These are phyloP conservation scores for Amblyraja radiata DNA, from an alignment of 2,797 vertebrate species.

Conservation along the genomic window DNA sequence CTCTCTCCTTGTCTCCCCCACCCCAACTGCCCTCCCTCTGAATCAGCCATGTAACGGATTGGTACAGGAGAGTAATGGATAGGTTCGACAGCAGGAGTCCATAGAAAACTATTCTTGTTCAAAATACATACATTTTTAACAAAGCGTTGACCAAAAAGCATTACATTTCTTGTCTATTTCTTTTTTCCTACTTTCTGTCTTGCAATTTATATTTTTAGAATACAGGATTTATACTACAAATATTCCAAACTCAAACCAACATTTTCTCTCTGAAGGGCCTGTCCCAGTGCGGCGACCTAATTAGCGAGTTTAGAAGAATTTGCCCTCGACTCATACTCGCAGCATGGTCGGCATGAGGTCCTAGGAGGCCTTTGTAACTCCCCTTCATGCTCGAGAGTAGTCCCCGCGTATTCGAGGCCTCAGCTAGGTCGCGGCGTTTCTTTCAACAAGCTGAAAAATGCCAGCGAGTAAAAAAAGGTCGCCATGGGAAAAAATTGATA, in stretches of 20 bases:
- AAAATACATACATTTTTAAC: neutral
- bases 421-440: no score
- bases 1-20: neutral
- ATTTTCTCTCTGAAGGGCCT: neutral
- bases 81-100: neutral
- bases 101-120: neutral
- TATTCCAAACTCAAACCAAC: neutral
- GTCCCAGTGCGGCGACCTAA: no score
- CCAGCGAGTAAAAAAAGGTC: no score
- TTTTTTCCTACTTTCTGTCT: neutral
- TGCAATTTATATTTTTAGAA: neutral
- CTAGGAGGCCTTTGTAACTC: no score
- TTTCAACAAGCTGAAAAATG: no score
- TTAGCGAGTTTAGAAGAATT: no score
- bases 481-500: no score
- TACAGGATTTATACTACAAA: neutral
- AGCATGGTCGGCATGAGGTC: no score
- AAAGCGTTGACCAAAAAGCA: neutral
- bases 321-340: no score
- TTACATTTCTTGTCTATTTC: neutral
- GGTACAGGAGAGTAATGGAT: neutral
- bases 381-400: no score
- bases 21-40: neutral
- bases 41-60: neutral
- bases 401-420: no score